Conservation (phyloP, 2,797 vertebrate genomes). For the Muscicapa striata region DNA sequence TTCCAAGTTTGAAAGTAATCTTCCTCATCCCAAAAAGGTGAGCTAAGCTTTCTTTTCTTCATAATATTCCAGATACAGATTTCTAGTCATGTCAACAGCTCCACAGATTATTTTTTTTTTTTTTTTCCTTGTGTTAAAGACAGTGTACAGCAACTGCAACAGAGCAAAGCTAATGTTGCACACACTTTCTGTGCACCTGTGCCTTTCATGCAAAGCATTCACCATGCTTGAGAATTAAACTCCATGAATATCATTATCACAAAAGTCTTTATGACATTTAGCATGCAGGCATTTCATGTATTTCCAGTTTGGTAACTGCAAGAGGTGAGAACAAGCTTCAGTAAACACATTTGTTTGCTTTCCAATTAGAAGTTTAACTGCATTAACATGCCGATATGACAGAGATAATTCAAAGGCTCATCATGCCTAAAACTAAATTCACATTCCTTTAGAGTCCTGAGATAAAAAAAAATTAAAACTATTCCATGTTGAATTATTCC, state of each 20-base stretch:
- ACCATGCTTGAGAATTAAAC: background rate
- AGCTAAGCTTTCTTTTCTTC: background rate
- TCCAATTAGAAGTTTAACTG: slow-evolving; percentile 31
- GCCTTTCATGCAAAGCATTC: background rate
- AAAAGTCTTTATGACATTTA: background rate
- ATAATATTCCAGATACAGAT: background rate
- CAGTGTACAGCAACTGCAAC: background rate
- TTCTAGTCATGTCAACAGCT: background rate
- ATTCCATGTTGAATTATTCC: background rate
- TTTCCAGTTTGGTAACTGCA: background rate
- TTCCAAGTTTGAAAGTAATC: background rate
- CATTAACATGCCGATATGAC: background rate
- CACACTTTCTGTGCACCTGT: background rate
- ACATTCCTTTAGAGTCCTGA: background rate
- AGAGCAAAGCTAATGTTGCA: background rate
- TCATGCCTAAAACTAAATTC: background rate
- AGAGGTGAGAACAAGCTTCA: slow-evolving; percentile 1
- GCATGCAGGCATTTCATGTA: background rate
- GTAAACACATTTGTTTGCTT: slow-evolving; percentile 8
- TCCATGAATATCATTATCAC: background rate
- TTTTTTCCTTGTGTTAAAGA: background rate
- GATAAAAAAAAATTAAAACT: background rate
- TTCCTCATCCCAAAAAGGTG: background rate
- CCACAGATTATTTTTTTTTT: background rate
- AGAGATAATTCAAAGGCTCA: background rate